Base-by-base conservation (phyloP, 2,113 vertebrate species). In the Chamaea fasciata region DNA sequence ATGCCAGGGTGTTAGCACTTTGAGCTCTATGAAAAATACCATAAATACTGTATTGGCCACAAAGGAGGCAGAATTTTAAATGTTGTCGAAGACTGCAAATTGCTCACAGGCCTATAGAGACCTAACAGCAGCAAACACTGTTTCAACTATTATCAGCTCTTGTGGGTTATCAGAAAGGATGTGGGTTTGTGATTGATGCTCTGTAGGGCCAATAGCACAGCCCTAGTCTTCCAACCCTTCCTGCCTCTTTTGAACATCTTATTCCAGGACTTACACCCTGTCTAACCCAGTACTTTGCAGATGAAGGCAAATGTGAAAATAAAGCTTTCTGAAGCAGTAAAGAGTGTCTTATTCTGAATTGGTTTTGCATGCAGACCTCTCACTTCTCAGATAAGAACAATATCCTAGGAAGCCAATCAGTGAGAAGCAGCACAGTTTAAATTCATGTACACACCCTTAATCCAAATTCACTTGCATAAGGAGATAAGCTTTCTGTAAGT, bases 401-500 rank as follows among this genome's bases (percentile, higher is more conserved):
- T 88, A 62, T 62, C 37, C 70, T 64, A 62, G 67, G 41, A 85
- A 83, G 33, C 49, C 71, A 79, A 27, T 47, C 73, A 81, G 10
- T 35, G 46, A 74, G 67, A 64, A 83, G 79, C 31, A 83, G 20
- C 49, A 55, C 56, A 77, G 27, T 93, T 88, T 55, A 76, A 94
- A 88, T 83, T 89, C 46, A 53, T 85, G 31, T 20, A 87, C 82
- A 93, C 82, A 42, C 94, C 90, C 90, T 77, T 76, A 90, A 94
- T 94, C 55, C 85, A 96, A 90, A 94, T 85, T 90, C 70, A 77
- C 31, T 92, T 94, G 63, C 16, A 8, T 74, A 79, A 83, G 55
- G 37, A 95, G 92, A 96, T 96, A 96, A 93, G 67, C n/a, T 83
- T 94, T 82, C 78, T 47, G 24, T 37, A 83, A 52, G 46, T 83